Conservation (phyloP, 2,888 invertebrate species). For the Synergus laeviventris region DNA sequence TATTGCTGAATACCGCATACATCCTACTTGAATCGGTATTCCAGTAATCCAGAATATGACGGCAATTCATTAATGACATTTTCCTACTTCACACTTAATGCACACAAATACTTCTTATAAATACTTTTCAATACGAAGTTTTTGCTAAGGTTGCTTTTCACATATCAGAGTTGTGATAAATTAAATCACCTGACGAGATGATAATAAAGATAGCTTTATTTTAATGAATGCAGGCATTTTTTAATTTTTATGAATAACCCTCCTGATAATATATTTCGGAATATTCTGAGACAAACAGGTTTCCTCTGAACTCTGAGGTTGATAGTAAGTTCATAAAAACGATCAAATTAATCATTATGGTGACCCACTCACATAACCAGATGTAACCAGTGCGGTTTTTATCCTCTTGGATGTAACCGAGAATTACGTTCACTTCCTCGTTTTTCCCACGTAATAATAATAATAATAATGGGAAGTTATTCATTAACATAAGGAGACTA, state of each 20-base stretch:
- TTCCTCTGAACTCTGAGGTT: conserved; percentile 4
- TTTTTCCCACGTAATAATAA: conserved; percentile 19
- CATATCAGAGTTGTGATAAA: too few species aligned
- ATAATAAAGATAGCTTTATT: not conserved
- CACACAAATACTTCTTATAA: too few species aligned
- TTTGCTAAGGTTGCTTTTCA: not conserved
- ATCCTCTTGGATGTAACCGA: conserved; percentile 16
- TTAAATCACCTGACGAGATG: too few species aligned
- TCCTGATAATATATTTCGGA: not conserved
- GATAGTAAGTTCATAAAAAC: not conserved
- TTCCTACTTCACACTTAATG: conserved; percentile 16
- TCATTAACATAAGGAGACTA: conserved; percentile 5
- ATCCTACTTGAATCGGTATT: conserved; percentile 21
- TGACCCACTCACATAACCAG: conserved; percentile 23
- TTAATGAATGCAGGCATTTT: not conserved
- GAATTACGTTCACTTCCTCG: conserved; percentile 20
- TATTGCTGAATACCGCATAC: not conserved
- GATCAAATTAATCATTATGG: conserved; percentile 2
- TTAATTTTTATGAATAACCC: not conserved
- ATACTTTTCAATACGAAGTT: not conserved
- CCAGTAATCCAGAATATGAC: conserved; percentile 2
- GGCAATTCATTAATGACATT: conserved; percentile 16
- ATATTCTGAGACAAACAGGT: not conserved
- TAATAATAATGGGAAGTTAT: conserved; percentile 22
- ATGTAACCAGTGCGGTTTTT: conserved; percentile 20